Evolutionary conservation across 2,113 vertebrate genomes (phyloP).

Genomic region (Fulica atra): DNA sequence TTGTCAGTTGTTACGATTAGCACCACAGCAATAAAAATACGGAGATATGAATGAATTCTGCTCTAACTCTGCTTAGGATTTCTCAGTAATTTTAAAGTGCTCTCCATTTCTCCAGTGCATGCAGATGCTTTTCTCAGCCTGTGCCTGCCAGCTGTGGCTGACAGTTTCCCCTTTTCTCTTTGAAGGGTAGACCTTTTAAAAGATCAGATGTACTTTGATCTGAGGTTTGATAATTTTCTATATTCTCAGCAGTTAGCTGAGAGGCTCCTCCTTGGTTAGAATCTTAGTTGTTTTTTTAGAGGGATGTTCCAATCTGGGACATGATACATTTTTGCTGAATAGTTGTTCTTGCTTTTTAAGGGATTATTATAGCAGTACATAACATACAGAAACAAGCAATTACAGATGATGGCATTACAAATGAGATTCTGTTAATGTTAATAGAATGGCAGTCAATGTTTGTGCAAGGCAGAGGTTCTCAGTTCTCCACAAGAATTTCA

Average conservation of each 20-base stretch:
- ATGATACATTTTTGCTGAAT: not conserved
- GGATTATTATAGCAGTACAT: not conserved
- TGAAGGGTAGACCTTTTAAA: constrained; percentile 47
- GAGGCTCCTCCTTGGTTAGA: not conserved
- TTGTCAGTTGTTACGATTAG: not conserved
- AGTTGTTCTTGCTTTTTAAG: not conserved
- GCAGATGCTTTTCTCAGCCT: not conserved
- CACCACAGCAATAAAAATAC: not conserved
- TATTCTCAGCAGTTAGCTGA: not conserved
- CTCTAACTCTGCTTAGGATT: not conserved
- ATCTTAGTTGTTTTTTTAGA: not conserved
- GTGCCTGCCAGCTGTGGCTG: not conserved
- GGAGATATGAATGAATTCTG: not conserved
- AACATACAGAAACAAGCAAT: not conserved
- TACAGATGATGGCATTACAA: not conserved
- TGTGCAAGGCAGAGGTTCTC: not conserved
- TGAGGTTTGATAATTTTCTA: not conserved
- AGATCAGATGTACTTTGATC: constrained; percentile 24
- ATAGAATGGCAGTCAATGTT: not conserved
- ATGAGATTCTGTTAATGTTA: not conserved
- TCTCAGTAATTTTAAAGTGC: not conserved
- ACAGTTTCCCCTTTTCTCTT: constrained; percentile 30
- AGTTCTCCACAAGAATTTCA: not conserved
- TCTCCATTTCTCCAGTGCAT: not conserved
- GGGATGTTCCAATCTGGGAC: not conserved